These are phyloP conservation scores for Lepus oiostolus DNA, from an alignment of 2,797 vertebrate species.

Conservation along the genomic window DNA sequence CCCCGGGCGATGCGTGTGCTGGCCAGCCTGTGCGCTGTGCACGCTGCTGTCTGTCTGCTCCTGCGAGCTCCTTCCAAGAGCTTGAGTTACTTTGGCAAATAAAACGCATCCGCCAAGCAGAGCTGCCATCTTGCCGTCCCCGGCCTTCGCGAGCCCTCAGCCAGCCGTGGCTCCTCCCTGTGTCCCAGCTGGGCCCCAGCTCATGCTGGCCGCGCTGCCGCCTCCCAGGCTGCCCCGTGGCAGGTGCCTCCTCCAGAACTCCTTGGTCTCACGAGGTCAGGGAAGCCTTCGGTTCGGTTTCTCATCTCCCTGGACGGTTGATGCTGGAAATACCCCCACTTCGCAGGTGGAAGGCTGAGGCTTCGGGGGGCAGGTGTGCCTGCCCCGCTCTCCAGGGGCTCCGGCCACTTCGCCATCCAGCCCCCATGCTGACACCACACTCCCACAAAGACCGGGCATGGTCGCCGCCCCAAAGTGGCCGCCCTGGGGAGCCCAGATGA, in stretches of 20 bases:
- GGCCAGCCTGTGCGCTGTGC: too few species aligned
- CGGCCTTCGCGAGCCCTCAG: neutral
- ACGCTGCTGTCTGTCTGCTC: too few species aligned
- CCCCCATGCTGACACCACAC: too few species aligned
- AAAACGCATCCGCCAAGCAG: neutral
- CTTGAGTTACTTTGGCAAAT: slow-evolving; percentile 17
- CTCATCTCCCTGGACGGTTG: neutral
- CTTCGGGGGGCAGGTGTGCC: neutral
- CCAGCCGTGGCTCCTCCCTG: too few species aligned
- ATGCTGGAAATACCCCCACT: neutral
- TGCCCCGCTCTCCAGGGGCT: neutral
- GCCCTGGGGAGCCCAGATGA: neutral
- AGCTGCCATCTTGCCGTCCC: neutral
- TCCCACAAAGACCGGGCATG: neutral
- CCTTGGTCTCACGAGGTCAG: too few species aligned
- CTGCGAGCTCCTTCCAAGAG: neutral
- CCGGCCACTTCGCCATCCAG: rapidly evolving
- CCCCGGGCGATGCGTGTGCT: too few species aligned
- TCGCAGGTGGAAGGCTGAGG: neutral
- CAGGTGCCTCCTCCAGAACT: neutral
- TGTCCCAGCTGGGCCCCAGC: neutral
- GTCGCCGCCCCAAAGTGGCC: neutral
- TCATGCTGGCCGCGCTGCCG: neutral
- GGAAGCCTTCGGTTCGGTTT: neutral
- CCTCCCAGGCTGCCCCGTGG: neutral